Percentiles rank a stretch among this genome's conserved stretches.
phyloP scores from a whole-genome alignment of 2,797 vertebrate species.

The Lacerta bilineata region DNA sequence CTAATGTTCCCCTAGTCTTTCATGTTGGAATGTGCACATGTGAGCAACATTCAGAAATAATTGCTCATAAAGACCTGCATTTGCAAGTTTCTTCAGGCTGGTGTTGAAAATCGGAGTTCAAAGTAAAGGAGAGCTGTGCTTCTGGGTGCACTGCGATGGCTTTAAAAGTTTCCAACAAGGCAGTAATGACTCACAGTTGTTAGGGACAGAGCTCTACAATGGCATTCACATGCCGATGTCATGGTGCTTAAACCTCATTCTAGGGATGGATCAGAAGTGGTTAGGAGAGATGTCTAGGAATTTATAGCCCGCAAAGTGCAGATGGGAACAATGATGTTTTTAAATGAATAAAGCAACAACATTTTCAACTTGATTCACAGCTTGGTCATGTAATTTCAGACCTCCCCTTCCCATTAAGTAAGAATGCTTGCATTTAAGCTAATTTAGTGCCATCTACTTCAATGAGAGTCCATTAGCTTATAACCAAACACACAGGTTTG shows the following conservation, averaged over 20 bases:
- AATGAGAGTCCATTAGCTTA: not conserved
- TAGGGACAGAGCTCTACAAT: not conserved
- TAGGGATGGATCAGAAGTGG: not conserved
- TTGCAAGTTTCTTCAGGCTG: constrained; percentile 49
- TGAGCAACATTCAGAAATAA: constrained; percentile 9
- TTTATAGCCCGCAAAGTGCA: not conserved
- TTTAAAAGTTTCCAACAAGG: constrained; percentile 12
- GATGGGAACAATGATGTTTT: not conserved
- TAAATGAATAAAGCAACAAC: not conserved
- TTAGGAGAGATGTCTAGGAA: constrained; percentile 11
- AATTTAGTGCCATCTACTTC: not conserved
- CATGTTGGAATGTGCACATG: constrained; percentile 41
- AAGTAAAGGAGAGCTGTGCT: not conserved
- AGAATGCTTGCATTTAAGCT: not conserved
- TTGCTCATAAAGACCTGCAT: not conserved
- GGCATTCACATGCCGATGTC: constrained; percentile 21
- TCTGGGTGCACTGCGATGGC: not conserved
- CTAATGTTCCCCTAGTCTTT: constrained; percentile 52
- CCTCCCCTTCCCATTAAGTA: too few species aligned
- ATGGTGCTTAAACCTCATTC: constrained; percentile 19
- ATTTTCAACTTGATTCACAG: not conserved
- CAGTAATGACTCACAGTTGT: constrained; percentile 35
- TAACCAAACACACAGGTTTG: not conserved
- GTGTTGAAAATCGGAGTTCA: constrained; percentile 33
- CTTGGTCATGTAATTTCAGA: not conserved